phyloP scores from a whole-genome alignment of 2,888 invertebrate genomes.

The Heliconius erato region DNA sequence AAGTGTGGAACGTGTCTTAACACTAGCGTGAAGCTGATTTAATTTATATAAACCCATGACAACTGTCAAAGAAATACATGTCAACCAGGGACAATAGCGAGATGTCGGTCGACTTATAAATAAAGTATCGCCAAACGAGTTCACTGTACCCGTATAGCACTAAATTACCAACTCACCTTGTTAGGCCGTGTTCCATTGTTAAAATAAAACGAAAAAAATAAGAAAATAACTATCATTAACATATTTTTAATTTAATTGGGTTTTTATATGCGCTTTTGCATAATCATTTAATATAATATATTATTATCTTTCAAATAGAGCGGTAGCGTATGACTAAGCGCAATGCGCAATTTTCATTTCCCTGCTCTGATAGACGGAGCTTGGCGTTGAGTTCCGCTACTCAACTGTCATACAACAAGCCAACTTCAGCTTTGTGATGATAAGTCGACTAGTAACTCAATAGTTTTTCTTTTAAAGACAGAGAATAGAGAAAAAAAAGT shows the following conservation, averaged over 20 bases:
- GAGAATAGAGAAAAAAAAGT: neutral
- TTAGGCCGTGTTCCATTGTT: conserved; percentile 10
- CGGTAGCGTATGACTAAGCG: too few species aligned
- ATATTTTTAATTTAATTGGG: neutral
- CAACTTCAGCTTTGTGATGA: too few species aligned
- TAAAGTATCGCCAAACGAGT: neutral
- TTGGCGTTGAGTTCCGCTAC: too few species aligned
- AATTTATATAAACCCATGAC: neutral
- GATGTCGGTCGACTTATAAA: neutral
- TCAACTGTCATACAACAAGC: too few species aligned
- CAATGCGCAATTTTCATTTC: too few species aligned
- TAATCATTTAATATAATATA: neutral
- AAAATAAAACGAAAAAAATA: neutral
- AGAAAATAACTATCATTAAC: neutral
- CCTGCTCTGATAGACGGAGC: too few species aligned
- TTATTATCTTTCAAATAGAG: too few species aligned
- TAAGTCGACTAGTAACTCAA: neutral
- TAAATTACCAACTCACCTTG: neutral
- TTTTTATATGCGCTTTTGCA: neutral
- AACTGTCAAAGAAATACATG: neutral
- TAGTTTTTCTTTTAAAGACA: neutral
- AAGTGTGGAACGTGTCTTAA: too few species aligned
- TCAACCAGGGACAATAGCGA: neutral
- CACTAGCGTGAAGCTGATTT: too few species aligned
- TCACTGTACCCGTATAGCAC: conserved; percentile 6